Evolutionary conservation across 2,113 vertebrate species (phyloP).

Genomic region (Pteronura brasiliensis): DNA sequence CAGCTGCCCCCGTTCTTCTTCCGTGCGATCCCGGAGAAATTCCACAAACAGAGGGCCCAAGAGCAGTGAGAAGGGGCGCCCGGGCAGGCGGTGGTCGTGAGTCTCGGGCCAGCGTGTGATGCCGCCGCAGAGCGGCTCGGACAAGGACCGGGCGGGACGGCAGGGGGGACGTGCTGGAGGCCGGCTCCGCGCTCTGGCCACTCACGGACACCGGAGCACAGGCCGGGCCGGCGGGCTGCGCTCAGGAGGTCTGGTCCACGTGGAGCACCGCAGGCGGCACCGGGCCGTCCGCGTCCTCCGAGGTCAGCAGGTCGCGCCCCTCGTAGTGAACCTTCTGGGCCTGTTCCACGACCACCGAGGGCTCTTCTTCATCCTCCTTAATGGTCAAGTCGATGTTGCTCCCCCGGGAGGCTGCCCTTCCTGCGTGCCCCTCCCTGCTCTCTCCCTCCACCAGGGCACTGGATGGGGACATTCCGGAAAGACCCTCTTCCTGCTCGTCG

Average conservation of each 20-base stretch:
- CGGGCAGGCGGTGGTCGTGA: no score
- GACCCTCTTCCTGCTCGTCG: constrained; percentile 79
- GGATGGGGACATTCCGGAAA: constrained; percentile 77
- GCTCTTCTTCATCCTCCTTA: constrained; percentile 82
- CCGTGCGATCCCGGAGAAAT: background rate
- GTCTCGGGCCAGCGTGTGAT: background rate
- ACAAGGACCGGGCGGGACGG: background rate
- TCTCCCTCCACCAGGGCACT: constrained; percentile 69
- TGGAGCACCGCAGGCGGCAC: constrained; percentile 80
- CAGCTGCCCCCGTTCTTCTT: background rate
- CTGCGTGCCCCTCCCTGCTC: constrained; percentile 39
- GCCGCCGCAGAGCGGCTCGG: background rate
- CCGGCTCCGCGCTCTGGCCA: background rate
- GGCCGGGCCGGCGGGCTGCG: accelerated
- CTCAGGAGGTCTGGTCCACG: constrained; percentile 77
- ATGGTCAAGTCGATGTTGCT: constrained; percentile 83
- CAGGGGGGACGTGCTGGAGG: background rate
- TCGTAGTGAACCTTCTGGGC: constrained; percentile 74
- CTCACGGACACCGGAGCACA: accelerated
- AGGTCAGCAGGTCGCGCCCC: constrained; percentile 24
- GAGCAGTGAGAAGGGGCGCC: background rate
- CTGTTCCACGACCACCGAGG: constrained; percentile 63
- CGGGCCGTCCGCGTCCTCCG: constrained; percentile 54
- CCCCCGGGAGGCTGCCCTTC: constrained; percentile 68
- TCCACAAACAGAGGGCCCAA: background rate